Percentiles rank a stretch among this genome's conserved stretches.
These are phyloP conservation scores for Melipona quadrifasciata DNA, from an alignment of 1,140 invertebrate species.

Conservation along the genomic window DNA sequence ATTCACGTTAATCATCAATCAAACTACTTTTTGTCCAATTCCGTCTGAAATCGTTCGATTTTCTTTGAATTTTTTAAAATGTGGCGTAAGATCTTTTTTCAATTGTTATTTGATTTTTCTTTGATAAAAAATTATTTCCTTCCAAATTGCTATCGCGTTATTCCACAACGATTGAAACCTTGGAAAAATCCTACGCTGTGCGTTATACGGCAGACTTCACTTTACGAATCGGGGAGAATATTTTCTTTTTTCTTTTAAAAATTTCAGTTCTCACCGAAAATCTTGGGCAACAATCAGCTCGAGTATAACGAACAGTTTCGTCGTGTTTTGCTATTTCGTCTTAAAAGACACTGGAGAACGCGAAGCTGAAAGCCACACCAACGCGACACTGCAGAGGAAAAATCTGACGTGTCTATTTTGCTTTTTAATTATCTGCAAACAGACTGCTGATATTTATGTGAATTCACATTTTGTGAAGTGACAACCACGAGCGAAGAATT, in stretches of 20 bases:
- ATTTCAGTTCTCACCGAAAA: background rate
- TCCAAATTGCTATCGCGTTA: background rate
- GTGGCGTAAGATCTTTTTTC: background rate
- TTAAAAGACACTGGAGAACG: background rate
- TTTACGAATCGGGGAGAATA: background rate
- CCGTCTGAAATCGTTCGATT: fast-evolving
- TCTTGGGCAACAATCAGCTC: background rate
- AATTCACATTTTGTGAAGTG: no score
- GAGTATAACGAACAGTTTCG: background rate
- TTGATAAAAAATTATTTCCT: background rate
- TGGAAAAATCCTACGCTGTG: background rate
- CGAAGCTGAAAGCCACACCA: background rate
- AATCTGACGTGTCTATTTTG: no score
- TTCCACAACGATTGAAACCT: no score
- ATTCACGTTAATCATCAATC: no score
- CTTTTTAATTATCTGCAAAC: no score
- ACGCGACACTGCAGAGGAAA: no score
- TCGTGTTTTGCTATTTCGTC: background rate
- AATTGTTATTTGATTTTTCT: background rate
- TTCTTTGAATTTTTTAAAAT: background rate
- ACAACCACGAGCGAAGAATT: no score
- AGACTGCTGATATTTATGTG: no score
- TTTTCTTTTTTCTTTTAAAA: background rate
- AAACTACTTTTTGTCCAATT: no score
- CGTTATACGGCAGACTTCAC: background rate